These are phyloP conservation scores for Conopomorpha cramerella DNA, from an alignment of 1,140 invertebrate genomes.

Conservation along the genomic window DNA sequence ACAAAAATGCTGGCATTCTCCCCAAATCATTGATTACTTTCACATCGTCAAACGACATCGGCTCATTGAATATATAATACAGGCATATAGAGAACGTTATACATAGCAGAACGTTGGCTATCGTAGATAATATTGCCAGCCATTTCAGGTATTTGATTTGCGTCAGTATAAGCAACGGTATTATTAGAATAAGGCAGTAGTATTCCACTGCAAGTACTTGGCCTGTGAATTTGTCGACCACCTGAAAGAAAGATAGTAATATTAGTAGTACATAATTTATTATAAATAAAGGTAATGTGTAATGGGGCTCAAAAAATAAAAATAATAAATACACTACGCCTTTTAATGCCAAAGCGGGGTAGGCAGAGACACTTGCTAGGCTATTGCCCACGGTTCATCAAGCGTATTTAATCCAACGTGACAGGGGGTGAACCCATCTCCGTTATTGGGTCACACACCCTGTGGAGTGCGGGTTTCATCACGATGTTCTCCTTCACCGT, in stretches of 20 bases:
- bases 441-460: no score
- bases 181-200: slow-evolving; percentile 66
- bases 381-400: no score
- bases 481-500: no score
- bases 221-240: slow-evolving; percentile 39
- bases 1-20: slow-evolving; percentile 42
- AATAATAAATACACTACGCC: slow-evolving; percentile 5
- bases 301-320: no score
- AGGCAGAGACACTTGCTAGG: no score
- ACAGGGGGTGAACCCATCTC: no score
- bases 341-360: no score
- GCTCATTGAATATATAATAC: slow-evolving; percentile 72
- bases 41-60: slow-evolving; percentile 49
- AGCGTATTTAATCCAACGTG: no score
- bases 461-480: no score
- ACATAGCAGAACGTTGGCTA: slow-evolving; percentile 73
- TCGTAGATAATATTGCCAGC: slow-evolving; percentile 73
- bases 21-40: slow-evolving; percentile 32
- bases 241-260: no score
- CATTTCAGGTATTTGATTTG: slow-evolving; percentile 74
- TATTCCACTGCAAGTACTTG: slow-evolving; percentile 41
- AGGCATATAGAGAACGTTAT: slow-evolving; percentile 70
- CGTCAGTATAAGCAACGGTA: slow-evolving; percentile 64
- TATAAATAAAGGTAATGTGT: no score
- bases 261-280: no score